Evolutionary conservation across 2,888 invertebrate species (phyloP), one percentile per base, ranked within the genome.

Genomic region (Rhamphomyia laevipes): DNA sequence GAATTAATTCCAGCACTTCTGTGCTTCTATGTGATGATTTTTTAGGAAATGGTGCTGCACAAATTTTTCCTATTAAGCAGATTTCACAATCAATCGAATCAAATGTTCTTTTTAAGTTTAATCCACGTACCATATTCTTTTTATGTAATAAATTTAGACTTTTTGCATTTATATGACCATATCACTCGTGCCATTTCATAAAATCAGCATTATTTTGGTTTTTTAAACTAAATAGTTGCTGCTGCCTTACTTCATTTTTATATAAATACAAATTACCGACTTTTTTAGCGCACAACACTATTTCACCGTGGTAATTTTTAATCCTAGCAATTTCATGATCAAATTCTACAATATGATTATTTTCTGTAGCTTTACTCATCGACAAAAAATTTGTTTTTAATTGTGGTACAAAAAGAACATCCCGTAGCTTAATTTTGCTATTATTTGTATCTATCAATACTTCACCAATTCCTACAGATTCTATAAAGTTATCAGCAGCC

Each of bases 321-420:
- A 15, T 23, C 11, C 18, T 4, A 5, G 30, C 43, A 18, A 4
- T 16, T 21, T 30, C 17, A 11, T 46, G 38, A 43, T 48, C 23
- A 37, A 37, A 31, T 15, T 35, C n/a, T 9, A 42, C 33, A 40
- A 11, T 16, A 15, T 31, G 11, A 33, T 42, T 37, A 17, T 50
- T 44, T 31, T 50, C 44, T 13, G 42, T 42, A 12, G 16, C 30
- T 40, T 52, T 50, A n/a, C 27, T 21, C n/a, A 49, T 11, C 5
- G 49, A 50, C 31, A 50, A 45, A 42, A 48, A 50, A 40, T 50
- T 52, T 16, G 40, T 33, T 41, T 48, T 37, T 11, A 52, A 13
- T 45, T 30, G 16, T 35, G 48, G 50, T 30, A 53, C 51, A 45
- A 31, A 51, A 12, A 53, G 42, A 13, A 52, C 50, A 33, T 44